Evolutionary conservation across 2,113 vertebrate genomes (phyloP), one percentile per base, ranked within the genome.

Genomic region (Crotalus viridis): DNA sequence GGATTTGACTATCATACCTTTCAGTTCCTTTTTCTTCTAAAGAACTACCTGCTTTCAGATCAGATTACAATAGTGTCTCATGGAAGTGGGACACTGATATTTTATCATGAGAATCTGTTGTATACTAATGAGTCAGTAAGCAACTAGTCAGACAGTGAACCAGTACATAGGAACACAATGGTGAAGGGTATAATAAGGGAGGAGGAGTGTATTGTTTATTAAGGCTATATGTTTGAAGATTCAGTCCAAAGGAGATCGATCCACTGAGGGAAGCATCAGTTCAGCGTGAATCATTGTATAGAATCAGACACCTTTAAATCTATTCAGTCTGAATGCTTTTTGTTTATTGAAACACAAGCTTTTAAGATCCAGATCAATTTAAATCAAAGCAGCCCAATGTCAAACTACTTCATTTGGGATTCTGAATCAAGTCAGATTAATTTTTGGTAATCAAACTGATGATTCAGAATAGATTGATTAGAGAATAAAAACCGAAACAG

Each of bases 11-110:
- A 33, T 57, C n/a, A 24, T 7, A 21, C 4, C 10, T 89, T 54
- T 81, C 46, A 89, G 55, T 93, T 93, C 92, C 86, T 48, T n/a
- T 93, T 90, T 93, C 43, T 52, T 28, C 6, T 48, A 5, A 54
- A 85, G 26, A 28, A 26, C 55, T 57, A 46, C 3, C 51, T 85
- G 24, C 10, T 90, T 43, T 81, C 74, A 81, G 21, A 46, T 59
- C 54, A 89, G 43, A 86, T 85, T 19, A 28, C 26, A 55, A 55
- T 12, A 52, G 46, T 22, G 74, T 81, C 15, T 81, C 74, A 7
- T 6, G 5, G 46, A n/a, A 57, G 9, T 39, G 17, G n/a, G n/a
- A 64, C 10, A 69, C 10, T 22, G 9, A 43, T 13, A 6, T 5
- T 5, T 21, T 12, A 43, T 56, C 21, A 33, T 87, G 86, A 91